Evolutionary conservation across 2,797 vertebrate genomes (phyloP).

Genomic region (Myotis vivesi): DNA sequence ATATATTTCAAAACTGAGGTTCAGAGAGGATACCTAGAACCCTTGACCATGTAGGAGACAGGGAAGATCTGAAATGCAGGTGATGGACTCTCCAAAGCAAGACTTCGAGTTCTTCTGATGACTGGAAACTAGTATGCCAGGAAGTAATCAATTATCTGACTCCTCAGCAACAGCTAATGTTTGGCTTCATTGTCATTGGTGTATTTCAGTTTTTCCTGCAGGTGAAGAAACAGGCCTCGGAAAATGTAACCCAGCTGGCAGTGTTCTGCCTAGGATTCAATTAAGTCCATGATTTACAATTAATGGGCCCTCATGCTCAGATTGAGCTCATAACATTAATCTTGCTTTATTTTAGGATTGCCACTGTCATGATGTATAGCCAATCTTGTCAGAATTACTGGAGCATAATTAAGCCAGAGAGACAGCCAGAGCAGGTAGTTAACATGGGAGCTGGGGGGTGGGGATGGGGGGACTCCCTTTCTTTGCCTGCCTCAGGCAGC

Average conservation of each 20-base stretch:
- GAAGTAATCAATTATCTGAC: not conserved
- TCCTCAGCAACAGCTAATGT: not conserved
- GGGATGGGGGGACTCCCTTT: not conserved
- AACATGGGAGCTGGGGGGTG: not conserved
- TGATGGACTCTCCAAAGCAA: not conserved
- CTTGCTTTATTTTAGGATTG: conserved; percentile 70
- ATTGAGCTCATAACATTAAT: conserved; percentile 55
- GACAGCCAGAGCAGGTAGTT: not conserved
- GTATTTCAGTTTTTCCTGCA: not conserved
- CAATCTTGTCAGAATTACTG: conserved; percentile 51
- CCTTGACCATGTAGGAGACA: not conserved
- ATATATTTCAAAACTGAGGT: not conserved
- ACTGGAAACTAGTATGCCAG: not conserved
- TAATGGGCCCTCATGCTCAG: conserved; percentile 46
- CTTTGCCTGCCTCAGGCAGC: not conserved
- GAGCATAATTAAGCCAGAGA: conserved; percentile 54
- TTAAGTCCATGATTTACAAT: conserved; percentile 60
- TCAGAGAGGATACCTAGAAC: not conserved
- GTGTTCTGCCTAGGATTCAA: conserved; percentile 44
- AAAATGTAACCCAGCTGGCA: conserved; percentile 34
- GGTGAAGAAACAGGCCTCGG: conserved; percentile 17
- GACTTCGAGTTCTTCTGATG: not conserved
- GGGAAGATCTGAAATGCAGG: not conserved
- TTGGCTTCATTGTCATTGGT: not conserved
- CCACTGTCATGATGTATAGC: conserved; percentile 36